Evolutionary conservation across 2,888 invertebrate species (phyloP), one percentile per base, ranked within the genome.

Genomic region (Nebria brevicollis): DNA sequence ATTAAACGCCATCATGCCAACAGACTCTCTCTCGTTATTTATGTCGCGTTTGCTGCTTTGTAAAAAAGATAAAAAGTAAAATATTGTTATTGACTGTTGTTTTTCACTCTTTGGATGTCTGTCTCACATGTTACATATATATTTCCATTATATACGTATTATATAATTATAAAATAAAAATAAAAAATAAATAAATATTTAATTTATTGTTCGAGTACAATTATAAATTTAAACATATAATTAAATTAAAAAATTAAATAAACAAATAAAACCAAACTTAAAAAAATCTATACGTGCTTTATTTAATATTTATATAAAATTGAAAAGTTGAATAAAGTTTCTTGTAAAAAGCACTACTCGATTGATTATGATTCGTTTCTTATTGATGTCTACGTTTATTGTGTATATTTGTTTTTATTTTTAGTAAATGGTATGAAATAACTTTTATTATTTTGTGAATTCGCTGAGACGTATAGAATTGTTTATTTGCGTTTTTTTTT

Each of bases 31-130:
- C 34, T n/a, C 34, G 70, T 70, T 26, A 70, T 70, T 70, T 70
- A 70, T 70, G 25, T 70, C 7, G 54, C 54, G 54, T 13, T 2
- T 5, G 11, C 54, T 2, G 8, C 54, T 2, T 20, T 26, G 20
- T 11, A 70, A 10, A 25, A 70, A 25, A 70, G 70, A 70, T 70
- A 70, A 15, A 70, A 34, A 70, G 5, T 26, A 34, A 70, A 26
- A 70, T 70, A 70, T 70, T 70, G 70, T 20, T 70, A 70, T 70
- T 20, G 70, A 34, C 20, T 34, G 34, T 70, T 70, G 70, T 70
- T 70, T 70, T 70, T 70, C 20, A 25, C 70, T 70, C 70, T 25
- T 7, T 70, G 70, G 70, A 70, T 26, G 26, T 70, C 25, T 20
- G 6, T 70, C 68, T 13, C 11, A 13, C 8, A 20, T 70, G 20